Evolutionary conservation across 2,888 invertebrate species (phyloP), one percentile per base, ranked within the genome.

Genomic region (Pogonocherus hispidulus): DNA sequence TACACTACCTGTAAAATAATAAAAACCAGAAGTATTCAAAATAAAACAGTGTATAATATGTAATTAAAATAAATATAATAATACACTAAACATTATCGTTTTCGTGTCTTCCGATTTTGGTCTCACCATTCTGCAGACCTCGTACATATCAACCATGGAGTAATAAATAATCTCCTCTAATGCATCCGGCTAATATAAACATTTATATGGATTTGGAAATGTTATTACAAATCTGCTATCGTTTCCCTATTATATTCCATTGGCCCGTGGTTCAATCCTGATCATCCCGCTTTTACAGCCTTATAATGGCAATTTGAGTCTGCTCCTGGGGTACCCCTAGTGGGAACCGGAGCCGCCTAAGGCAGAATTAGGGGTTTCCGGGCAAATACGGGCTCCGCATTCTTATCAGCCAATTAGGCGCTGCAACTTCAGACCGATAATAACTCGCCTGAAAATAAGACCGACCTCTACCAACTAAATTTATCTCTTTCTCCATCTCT

Each of bases 351-450:
- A 46, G 66, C 59, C 56, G 67, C 55, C 67, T 62, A 49, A 20
- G 62, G 67, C 60, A 27, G 67, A 55, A 67, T 62, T 67, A 62
- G 67, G 55, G 67, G 62, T 62, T 66, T 66, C 60, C 62, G 60
- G 32, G 18, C 67, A 35, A 49, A 55, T 49, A 82, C 83, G 81
- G 79, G 79, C 72, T 73, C 72, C 76, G 83, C 81, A 83, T 83
- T 83, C 82, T 82, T 83, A 82, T 82, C 82, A 82, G 81, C 80
- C 81, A 83, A 83, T 83, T 83, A 83, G 82, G 76, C 75, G 77
- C 71, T 80, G 81, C 79, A 81, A 82, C 80, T 79, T 80, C 79
- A 72, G 66, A 66, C 77, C 70, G 77, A 78, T 79, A 79, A 78
- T 78, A 78, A 78, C 74, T 76, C 73, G 73, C 62, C 73, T 57